Evolutionary conservation across 2,797 vertebrate species (phyloP).

Genomic region (Clarias pachynema): DNA sequence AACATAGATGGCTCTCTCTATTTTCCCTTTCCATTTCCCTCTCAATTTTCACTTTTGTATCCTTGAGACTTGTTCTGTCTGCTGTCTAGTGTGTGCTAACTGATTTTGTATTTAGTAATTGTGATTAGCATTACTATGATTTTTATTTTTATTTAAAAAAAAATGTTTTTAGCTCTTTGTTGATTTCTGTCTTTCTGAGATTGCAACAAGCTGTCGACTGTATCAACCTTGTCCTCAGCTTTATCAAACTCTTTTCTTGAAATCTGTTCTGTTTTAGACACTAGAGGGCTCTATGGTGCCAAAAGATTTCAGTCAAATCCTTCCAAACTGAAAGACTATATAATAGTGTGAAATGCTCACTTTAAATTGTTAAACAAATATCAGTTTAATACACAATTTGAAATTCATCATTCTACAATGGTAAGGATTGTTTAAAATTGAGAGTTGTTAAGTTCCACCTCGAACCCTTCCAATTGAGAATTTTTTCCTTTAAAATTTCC

Average conservation of each 20-base stretch:
- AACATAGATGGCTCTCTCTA: constrained; percentile 24
- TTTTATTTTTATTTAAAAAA: not conserved
- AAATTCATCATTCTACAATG: not conserved
- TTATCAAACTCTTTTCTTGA: not conserved
- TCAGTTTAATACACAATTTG: not conserved
- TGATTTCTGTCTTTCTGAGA: not conserved
- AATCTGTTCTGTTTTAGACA: not conserved
- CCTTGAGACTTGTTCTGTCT: not conserved
- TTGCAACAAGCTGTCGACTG: not conserved
- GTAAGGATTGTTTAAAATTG: not conserved
- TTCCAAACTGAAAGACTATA: not conserved
- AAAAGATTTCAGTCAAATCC: not conserved
- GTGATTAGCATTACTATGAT: not conserved
- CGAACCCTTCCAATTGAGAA: not conserved
- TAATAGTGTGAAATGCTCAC: not conserved
- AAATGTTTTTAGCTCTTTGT: not conserved
- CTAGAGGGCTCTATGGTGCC: constrained; percentile 11
- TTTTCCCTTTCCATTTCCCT: too few relatives aligned
- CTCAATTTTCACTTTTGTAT: not conserved
- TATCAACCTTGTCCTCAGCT: not conserved
- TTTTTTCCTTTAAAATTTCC: too few relatives aligned
- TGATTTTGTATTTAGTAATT: not conserved
- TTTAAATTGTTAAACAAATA: not conserved
- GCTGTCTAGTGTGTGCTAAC: not conserved
- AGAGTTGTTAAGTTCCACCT: not conserved